These are phyloP conservation scores for Ylistrum balloti DNA, from an alignment of 1,140 invertebrate species.

Conservation along the genomic window DNA sequence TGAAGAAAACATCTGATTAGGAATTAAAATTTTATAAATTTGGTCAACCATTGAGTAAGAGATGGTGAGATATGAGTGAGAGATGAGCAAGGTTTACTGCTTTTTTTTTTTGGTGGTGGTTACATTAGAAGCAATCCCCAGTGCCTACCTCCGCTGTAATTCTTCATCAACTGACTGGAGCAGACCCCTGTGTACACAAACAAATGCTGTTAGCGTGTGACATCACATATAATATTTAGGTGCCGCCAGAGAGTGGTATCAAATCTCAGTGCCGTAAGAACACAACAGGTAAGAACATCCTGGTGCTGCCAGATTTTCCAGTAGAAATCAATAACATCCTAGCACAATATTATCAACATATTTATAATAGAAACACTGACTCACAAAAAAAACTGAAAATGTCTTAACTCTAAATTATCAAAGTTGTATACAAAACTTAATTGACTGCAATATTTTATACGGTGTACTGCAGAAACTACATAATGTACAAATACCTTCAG, in stretches of 20 bases:
- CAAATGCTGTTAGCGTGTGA: slow-evolving; percentile 51
- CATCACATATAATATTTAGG: not conserved
- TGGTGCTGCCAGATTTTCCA: not conserved
- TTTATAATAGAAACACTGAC: too few species aligned
- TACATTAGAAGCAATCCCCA: slow-evolving; percentile 22
- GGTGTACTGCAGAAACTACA: too few species aligned
- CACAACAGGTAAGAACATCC: not conserved
- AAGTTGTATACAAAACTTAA: too few species aligned
- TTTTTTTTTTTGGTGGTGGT: not conserved
- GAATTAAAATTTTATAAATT: too few species aligned
- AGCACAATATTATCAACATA: too few species aligned
- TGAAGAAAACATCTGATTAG: too few species aligned
- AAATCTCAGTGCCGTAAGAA: not conserved
- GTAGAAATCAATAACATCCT: too few species aligned
- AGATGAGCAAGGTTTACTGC: not conserved
- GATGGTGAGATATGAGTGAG: not conserved
- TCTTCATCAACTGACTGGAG: slow-evolving; percentile 83
- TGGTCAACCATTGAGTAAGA: not conserved
- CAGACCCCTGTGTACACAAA: slow-evolving; percentile 77
- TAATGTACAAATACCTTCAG: too few species aligned
- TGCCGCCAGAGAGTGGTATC: not conserved
- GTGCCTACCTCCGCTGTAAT: slow-evolving; percentile 80
- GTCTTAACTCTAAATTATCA: too few species aligned
- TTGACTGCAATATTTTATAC: too few species aligned
- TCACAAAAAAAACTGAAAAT: too few species aligned